Evolutionary conservation across 2,113 vertebrate species (phyloP), one percentile per base, ranked within the genome.

Genomic region (Equus quagga): DNA sequence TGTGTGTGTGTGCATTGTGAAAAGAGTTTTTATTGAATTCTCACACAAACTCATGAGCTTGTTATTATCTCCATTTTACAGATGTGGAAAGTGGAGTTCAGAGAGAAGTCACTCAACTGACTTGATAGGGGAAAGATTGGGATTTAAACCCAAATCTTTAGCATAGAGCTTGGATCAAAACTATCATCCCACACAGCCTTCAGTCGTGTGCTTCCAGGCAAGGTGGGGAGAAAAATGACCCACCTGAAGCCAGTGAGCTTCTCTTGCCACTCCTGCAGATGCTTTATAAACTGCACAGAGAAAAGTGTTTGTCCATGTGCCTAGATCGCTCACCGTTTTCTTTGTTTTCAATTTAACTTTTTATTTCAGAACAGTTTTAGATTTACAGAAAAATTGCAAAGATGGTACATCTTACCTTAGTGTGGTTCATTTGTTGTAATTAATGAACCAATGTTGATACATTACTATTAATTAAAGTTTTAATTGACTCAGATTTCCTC

Each of bases 11-110:
- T 58, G 24, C 10, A 31, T 15, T 56, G 28, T 31, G 2, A 56
- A 70, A 78, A 67, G n/a, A 49, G 51, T 3, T n/a, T 95, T 95
- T 87, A 73, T 87, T 46, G 23, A 84, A 49, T 76, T 84, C 60
- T 88, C 33, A 51, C 46, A 3, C 62, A 65, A 73, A 28, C 3
- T 8, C 4, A 8, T 56, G 28, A 54, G 36, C n/a, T 10, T 21
- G 46, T 44, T 21, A 18, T 31, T 3, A 28, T 46, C 13, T 33
- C 18, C 33, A 62, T 14, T 28, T 65, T 62, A 28, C 3, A 46
- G 14, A 56, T 11, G 54, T 51, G 21, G 13, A 31, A 86, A 36
- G 17, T 19, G 80, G 62, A 60, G 23, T 1, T 6, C 54, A 36
- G 62, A n/a, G 54, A 54, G 64, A 44, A 76, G 6, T 11, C 15